phyloP scores from a whole-genome alignment of 2,113 vertebrate species.

The Malurus melanocephalus region DNA sequence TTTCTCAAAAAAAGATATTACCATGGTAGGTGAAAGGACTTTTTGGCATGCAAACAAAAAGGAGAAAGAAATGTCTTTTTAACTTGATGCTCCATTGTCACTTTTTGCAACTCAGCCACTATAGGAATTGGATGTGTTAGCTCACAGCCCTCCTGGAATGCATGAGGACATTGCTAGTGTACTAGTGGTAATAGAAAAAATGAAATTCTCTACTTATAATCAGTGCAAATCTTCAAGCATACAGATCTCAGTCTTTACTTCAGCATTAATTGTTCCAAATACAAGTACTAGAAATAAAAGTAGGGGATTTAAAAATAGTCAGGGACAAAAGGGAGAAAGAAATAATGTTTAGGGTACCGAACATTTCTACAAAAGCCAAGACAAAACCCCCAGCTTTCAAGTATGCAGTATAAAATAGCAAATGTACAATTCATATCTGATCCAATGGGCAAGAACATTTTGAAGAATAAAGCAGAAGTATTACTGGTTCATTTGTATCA shows the following conservation, averaged over 20 bases:
- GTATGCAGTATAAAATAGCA: neutral
- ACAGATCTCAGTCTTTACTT: neutral
- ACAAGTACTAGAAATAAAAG: neutral
- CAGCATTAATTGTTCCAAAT: neutral
- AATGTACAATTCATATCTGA: neutral
- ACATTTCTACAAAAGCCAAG: neutral
- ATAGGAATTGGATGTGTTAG: neutral
- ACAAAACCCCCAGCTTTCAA: neutral
- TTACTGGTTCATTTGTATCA: neutral
- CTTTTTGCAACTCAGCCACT: neutral
- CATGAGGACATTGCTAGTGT: neutral
- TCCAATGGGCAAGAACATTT: neutral
- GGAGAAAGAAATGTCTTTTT: neutral
- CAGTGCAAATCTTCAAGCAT: neutral
- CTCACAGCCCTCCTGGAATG: neutral
- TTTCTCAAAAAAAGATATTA: neutral
- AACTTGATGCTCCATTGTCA: neutral
- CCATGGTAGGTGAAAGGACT: neutral
- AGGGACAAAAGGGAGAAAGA: neutral
- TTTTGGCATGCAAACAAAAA: neutral
- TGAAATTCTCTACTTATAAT: neutral
- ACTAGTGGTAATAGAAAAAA: neutral
- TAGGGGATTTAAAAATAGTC: neutral
- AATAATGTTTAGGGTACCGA: neutral
- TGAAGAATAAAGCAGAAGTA: neutral